Evolutionary conservation across 2,113 vertebrate species (phyloP).

Genomic region (Ceyx margarethae): DNA sequence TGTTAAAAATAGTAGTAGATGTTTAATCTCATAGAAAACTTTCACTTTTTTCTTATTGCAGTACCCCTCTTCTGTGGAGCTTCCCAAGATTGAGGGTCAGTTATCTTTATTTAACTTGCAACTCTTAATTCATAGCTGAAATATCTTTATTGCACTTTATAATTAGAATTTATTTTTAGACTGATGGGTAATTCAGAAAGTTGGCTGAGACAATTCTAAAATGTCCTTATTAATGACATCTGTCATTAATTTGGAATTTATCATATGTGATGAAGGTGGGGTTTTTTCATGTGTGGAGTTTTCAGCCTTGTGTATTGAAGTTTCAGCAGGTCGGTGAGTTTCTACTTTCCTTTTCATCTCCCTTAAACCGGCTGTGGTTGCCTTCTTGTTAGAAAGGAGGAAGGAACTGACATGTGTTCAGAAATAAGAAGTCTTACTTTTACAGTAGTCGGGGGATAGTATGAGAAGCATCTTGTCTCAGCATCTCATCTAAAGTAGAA

Average conservation of each 20-base stretch:
- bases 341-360: neutral
- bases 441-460: neutral
- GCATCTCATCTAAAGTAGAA: neutral
- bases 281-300: neutral
- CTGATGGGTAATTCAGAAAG: neutral
- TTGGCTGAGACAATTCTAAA: neutral
- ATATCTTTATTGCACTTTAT: neutral
- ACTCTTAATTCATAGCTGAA: neutral
- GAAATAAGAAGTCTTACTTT: neutral
- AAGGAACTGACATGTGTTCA: neutral
- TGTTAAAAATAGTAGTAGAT: neutral
- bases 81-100: slow-evolving; percentile 86
- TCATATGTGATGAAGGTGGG: neutral
- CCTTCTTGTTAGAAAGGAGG: neutral
- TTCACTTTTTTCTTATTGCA: slow-evolving; percentile 65
- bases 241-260: neutral
- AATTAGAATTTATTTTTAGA: neutral
- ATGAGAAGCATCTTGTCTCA: neutral
- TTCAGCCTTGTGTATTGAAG: neutral
- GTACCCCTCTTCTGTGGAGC: slow-evolving; percentile 71
- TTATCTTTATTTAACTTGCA: slow-evolving; percentile 8
- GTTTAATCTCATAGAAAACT: neutral
- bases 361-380: neutral
- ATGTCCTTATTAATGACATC: neutral
- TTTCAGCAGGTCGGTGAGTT: neutral